Evolutionary conservation across 2,113 vertebrate genomes (phyloP), one percentile per base, ranked within the genome.

Genomic region (Lophura nycthemera): DNA sequence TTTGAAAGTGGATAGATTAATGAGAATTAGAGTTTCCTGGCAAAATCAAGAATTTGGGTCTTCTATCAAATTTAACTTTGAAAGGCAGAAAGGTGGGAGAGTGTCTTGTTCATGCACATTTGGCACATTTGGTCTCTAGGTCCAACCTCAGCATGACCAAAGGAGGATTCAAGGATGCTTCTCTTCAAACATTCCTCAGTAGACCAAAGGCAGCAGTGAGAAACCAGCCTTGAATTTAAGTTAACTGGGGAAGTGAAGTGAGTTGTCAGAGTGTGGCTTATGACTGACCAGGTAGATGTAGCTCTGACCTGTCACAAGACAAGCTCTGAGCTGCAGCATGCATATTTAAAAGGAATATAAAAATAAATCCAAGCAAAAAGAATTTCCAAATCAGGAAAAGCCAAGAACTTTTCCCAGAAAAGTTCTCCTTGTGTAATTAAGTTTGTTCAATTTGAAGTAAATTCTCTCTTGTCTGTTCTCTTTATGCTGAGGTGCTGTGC

Each of bases 341-440:
- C 8, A 6, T 29, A 48, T 59, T 69, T 24, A 24, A 74, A 75
- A 70, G 30, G 42, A 40, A 83, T 3, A 11, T 24, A 80, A 83
- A 89, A 92, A 79, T 75, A 61, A 88, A 86, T 45, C 0, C 0
- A 6, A 67, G 9, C 8, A 71, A 64, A 81, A 94, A 80, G 4
- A 86, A 71, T 27, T 32, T 12, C 1, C 2, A 38, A 83, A 88
- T 17, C 42, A 93, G 59, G 80, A 90, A 85, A 77, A 74, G 8
- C 10, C 38, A 45, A 0, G 3, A 89, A 67, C 85, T 22, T 79
- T 8, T 38, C 32, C n/a, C 40, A 89, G 40, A 83, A 88, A 89
- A 77, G 19, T 48, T 27, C 27, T 80, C 27, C 20, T 66, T 91
- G 45, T 94, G 38, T 91, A 86, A 95, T 92, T 88, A 94, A 91